phyloP scores from a whole-genome alignment of 2,888 invertebrate genomes.

The Polymixis flavicincta region DNA sequence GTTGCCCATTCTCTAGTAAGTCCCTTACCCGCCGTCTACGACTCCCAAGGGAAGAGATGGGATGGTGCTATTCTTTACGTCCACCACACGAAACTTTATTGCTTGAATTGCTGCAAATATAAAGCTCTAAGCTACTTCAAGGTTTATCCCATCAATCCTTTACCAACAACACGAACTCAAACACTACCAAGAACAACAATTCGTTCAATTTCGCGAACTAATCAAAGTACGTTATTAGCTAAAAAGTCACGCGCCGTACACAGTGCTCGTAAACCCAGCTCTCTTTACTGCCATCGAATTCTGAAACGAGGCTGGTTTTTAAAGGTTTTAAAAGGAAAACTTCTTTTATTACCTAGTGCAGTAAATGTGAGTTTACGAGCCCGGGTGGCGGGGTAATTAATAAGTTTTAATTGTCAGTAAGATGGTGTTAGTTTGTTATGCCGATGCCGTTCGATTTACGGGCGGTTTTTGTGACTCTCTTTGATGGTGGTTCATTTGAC shows the following conservation, averaged over 20 bases:
- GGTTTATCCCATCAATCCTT: conserved; percentile 9
- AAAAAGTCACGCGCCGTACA: conserved; percentile 81
- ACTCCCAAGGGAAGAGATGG: too few species aligned
- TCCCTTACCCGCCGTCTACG: too few species aligned
- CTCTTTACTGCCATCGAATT: conserved; percentile 78
- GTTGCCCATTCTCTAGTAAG: too few species aligned
- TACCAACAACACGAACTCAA: conserved; percentile 19
- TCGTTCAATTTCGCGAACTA: conserved; percentile 72
- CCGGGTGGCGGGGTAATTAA: conserved; percentile 82
- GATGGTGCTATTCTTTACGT: too few species aligned
- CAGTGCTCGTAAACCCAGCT: conserved; percentile 67
- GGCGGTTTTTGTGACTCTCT: conserved; percentile 40
- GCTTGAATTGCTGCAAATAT: too few species aligned
- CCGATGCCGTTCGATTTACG: conserved; percentile 58
- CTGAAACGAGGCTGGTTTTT: conserved; percentile 71
- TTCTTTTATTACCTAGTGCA: conserved; percentile 78
- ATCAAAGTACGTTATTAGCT: conserved; percentile 76
- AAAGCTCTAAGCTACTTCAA: not conserved
- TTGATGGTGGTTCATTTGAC: conserved; percentile 36
- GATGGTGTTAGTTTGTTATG: conserved; percentile 68
- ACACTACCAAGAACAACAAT: conserved; percentile 55
- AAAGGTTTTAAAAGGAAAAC: conserved; percentile 83
- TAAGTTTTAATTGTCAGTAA: conserved; percentile 84
- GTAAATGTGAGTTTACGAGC: conserved; percentile 81
- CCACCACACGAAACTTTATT: too few species aligned